Conservation (phyloP, 35 echinoderm and acorn worm genomes). For the Stichopus chloronotus region DNA sequence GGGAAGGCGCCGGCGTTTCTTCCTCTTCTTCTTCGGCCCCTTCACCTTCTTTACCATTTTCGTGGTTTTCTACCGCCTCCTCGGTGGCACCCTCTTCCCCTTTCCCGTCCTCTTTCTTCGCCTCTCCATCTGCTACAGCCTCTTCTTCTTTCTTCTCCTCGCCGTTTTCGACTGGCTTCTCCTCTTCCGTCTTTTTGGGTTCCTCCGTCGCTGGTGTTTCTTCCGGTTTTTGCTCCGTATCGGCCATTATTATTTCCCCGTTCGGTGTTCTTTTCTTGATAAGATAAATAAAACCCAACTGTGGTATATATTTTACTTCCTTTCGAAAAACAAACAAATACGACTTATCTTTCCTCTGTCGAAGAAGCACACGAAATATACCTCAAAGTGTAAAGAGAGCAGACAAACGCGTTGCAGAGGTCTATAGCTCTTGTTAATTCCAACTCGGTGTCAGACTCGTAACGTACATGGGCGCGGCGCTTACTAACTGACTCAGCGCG, state of each 20-base stretch:
- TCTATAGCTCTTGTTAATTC: conserved; percentile 1
- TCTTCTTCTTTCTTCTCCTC: conserved; percentile 60
- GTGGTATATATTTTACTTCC: not conserved
- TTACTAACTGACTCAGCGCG: conserved; percentile 37
- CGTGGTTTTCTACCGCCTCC: conserved; percentile 55
- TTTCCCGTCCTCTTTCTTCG: conserved; percentile 41
- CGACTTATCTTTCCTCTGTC: conserved; percentile 10
- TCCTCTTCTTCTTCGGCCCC: conserved; percentile 46
- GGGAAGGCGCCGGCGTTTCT: conserved; percentile 39
- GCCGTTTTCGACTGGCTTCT: conserved; percentile 58
- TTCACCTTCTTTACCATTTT: conserved; percentile 57
- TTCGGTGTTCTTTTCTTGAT: not conserved
- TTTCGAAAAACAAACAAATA: conserved; percentile 21
- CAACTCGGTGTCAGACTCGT: not conserved
- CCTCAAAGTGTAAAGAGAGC: not conserved
- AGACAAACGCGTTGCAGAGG: not conserved
- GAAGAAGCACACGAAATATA: not conserved
- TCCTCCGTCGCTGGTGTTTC: conserved; percentile 67
- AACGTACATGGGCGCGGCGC: conserved; percentile 39
- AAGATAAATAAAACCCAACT: not conserved
- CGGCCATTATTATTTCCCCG: conserved; percentile 71
- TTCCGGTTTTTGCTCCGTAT: conserved; percentile 80
- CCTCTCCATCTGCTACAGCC: conserved; percentile 65
- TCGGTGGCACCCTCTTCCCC: conserved; percentile 3
- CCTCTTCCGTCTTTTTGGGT: conserved; percentile 50